Conservation (phyloP, 2,888 invertebrate species). For the Hypsopygia costalis region DNA sequence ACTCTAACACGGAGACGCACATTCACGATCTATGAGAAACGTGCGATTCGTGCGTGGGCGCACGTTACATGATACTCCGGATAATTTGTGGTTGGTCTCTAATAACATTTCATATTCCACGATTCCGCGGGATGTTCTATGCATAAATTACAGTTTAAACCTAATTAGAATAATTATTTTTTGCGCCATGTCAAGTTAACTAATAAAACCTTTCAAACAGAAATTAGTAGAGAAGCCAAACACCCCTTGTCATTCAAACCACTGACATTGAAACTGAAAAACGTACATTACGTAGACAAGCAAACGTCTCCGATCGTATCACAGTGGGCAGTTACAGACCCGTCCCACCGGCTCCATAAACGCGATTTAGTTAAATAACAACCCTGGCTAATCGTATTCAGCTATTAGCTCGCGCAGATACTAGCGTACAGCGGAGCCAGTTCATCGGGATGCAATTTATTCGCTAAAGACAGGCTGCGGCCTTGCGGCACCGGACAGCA, state of each 20-base stretch:
- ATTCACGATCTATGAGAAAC: not conserved
- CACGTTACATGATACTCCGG: too few relatives aligned
- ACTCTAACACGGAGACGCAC: not conserved
- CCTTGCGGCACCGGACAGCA: constrained; percentile 60
- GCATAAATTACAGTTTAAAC: too few relatives aligned
- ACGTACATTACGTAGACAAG: not conserved
- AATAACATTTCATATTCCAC: too few relatives aligned
- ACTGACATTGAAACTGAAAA: constrained; percentile 5
- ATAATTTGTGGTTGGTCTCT: too few relatives aligned
- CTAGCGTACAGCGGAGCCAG: constrained; percentile 47
- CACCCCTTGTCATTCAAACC: constrained; percentile 2
- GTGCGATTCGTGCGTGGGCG: not conserved
- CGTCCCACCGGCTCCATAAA: constrained; percentile 36
- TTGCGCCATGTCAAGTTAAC: too few relatives aligned
- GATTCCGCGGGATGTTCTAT: too few relatives aligned
- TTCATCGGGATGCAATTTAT: constrained; percentile 68
- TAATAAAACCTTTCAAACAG: too few relatives aligned
- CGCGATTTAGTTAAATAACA: constrained; percentile 56
- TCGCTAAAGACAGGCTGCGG: constrained; percentile 35
- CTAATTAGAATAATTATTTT: too few relatives aligned
- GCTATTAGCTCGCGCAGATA: constrained; percentile 51
- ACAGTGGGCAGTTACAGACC: not conserved
- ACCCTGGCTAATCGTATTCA: constrained; percentile 56
- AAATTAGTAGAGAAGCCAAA: not conserved
- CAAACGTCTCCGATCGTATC: not conserved